Conservation (phyloP, 2,888 invertebrate species). For the Aquatica leii region DNA sequence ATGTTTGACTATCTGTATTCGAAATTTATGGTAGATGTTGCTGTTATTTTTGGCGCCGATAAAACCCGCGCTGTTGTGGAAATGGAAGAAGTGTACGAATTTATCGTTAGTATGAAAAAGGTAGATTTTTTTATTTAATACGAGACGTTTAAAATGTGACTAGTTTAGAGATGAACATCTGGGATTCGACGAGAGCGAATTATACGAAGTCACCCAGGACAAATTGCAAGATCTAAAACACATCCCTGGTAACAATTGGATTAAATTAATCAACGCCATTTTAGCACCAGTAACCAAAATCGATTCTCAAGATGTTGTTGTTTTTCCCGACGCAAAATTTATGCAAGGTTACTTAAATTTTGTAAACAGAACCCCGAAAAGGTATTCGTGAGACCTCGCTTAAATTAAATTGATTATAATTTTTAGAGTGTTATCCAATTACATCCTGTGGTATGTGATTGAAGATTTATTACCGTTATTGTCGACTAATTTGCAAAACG, state of each 20-base stretch:
- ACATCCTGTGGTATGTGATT: neutral
- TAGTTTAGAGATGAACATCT: neutral
- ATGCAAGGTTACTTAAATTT: neutral
- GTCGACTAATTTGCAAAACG: neutral
- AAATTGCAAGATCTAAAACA: no score
- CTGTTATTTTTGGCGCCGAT: neutral
- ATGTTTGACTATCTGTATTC: no score
- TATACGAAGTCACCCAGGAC: no score
- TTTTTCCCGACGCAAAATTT: neutral
- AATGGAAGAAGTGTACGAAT: neutral
- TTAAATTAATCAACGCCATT: neutral
- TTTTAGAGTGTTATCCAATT: neutral
- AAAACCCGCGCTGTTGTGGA: neutral
- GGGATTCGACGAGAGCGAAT: no score
- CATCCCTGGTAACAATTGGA: no score
- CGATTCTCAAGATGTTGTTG: neutral
- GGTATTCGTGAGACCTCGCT: no score
- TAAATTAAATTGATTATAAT: neutral
- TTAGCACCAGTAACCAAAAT: neutral
- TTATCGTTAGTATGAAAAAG: neutral
- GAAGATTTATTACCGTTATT: neutral
- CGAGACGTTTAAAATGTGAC: no score
- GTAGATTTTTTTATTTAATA: no score
- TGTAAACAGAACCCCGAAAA: neutral
- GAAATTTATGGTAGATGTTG: neutral